phyloP scores from a whole-genome alignment of 2,113 vertebrate genomes.

The Clarias magur region DNA sequence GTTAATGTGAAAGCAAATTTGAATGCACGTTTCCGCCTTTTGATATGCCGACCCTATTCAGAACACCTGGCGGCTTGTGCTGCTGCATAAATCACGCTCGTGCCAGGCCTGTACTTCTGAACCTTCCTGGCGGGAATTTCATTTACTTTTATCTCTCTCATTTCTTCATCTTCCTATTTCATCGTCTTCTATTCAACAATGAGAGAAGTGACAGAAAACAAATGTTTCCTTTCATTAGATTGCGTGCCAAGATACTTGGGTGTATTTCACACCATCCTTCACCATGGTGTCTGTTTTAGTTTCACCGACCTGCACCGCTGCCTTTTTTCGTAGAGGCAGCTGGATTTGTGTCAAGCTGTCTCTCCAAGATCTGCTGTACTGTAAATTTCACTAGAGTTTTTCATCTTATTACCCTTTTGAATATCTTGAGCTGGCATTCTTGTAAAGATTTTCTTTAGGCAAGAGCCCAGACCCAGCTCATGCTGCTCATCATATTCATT shows the following conservation, averaged over 20 bases:
- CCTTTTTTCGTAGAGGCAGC: neutral
- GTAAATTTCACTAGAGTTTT: conserved; percentile 13
- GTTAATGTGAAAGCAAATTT: conserved; percentile 19
- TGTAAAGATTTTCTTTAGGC: neutral
- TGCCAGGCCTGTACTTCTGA: conserved; percentile 22
- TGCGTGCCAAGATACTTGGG: conserved; percentile 31
- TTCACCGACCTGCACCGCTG: conserved; percentile 35
- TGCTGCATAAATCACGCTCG: conserved; percentile 44
- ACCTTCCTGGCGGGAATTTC: conserved; percentile 24
- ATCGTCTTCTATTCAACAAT: conserved; percentile 13
- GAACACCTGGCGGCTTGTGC: conserved; percentile 42
- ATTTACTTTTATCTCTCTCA: conserved; percentile 27
- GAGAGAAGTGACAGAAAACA: conserved; percentile 18
- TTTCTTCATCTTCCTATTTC: neutral
- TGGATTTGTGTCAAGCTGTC: conserved; percentile 7
- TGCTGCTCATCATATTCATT: conserved; percentile 3
- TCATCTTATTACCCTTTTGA: neutral
- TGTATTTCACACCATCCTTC: conserved; percentile 27
- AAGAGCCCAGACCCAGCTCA: neutral
- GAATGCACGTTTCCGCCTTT: conserved; percentile 39
- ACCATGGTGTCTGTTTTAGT: conserved; percentile 49
- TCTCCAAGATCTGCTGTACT: conserved; percentile 9
- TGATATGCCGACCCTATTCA: conserved; percentile 41
- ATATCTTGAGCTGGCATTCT: neutral
- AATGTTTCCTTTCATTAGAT: conserved; percentile 43